Evolutionary conservation across 2,797 vertebrate genomes (phyloP).

Genomic region (Micropoecilia bifurca): DNA sequence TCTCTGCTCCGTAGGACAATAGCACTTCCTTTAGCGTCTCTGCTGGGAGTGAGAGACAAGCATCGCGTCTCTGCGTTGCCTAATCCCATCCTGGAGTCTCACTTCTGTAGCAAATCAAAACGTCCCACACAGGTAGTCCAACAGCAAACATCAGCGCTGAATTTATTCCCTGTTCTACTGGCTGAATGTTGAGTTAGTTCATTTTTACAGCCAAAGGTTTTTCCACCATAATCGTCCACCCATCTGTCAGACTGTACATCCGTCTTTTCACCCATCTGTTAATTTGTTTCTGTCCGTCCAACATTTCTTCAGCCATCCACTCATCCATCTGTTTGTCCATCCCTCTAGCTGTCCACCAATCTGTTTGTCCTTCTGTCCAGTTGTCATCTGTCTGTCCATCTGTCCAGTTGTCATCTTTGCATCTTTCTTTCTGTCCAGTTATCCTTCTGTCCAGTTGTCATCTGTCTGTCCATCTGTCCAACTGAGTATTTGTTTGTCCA

Average conservation of each 20-base stretch:
- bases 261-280: neutral
- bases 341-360: neutral
- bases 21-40: constrained; percentile 84
- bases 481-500: too few relatives aligned
- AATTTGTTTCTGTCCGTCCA: neutral
- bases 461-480: neutral
- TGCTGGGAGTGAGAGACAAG: constrained; percentile 90
- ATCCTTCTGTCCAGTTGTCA: too few relatives aligned
- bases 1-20: constrained; percentile 77
- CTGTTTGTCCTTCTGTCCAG: too few relatives aligned
- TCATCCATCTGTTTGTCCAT: neutral
- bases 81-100: constrained; percentile 86
- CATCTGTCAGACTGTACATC: neutral
- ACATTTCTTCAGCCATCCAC: neutral
- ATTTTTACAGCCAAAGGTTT: neutral
- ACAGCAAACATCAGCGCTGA: constrained; percentile 1
- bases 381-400: too few relatives aligned
- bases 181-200: neutral
- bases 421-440: too few relatives aligned
- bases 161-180: neutral
- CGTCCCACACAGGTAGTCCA: constrained; percentile 89
- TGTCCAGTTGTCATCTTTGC: too few relatives aligned
- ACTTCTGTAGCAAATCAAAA: constrained; percentile 85
- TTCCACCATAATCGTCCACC: neutral
- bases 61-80: constrained; percentile 80